Evolutionary conservation across 2,113 vertebrate species (phyloP), one percentile per base, ranked within the genome.

Genomic region (Rhizomys pruinosus): DNA sequence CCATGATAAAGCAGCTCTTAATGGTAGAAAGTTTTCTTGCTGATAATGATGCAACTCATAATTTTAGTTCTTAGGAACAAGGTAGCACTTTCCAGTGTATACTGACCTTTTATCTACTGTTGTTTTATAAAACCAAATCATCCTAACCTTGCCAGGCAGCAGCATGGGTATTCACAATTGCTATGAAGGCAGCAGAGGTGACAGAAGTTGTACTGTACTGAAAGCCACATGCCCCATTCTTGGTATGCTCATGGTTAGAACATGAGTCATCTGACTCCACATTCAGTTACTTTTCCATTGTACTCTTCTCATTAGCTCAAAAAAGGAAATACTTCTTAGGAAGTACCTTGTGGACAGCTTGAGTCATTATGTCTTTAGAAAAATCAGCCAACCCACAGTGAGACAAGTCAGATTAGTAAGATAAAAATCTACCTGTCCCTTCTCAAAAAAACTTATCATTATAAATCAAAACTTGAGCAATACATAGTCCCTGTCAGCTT

Each of bases 331-430:
- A n/a, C n/a, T n/a, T n/a, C 72, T 61, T 34, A 80, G 23, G 25
- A 90, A 81, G 37, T 23, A 1, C 0, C 27, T 5, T 61, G 3
- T 8, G 85, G 10, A 16, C n/a, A 22, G 2, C 4, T 8, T 61
- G 8, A 82, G 42, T 52, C 17, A 27, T 2, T n/a, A 68, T 27
- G 32, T 32, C 17, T 23, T 23, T 39, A 17, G 76, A 15, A 94
- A 42, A 81, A 15, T 92, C n/a, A 81, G 74, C 1, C 8, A 73
- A 17, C 0, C 1, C 16, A 44, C 5, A 2, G 1, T 27, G 39
- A 2, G 68, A 47, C 3, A 59, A 16, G 34, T 42, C 27, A 88
- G 87, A 42, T 2, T 2, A 39, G 9, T 42, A 42, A 91, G 39
- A 71, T 15, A 72, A 3, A 61, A 22, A 61, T 42, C 22, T 11